Base-by-base conservation (phyloP, 2,888 invertebrate species). In the Monochamus alternatus region DNA sequence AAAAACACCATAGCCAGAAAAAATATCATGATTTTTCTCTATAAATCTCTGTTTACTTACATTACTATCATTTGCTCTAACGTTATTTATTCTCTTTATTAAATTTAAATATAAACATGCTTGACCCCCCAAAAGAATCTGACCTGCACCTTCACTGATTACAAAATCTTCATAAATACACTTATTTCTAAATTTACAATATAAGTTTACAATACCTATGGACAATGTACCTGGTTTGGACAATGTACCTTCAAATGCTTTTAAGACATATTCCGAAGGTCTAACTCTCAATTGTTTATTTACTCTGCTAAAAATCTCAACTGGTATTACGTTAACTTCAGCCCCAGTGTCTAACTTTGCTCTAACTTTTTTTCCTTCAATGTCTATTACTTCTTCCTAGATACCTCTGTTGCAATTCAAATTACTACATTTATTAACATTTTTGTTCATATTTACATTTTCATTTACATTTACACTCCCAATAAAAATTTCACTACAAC, bases 141-240 rank as follows among this genome's bases (percentile, higher is more conserved):
- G 78, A 69, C 31, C 69, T 75, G 76, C 77, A 12, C 74, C 73
- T 5, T 78, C 66, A 43, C 74, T 70, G 10, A 78, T 75, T 3
- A 80, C 76, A 77, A 78, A 80, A 74, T 78, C 78, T 65, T 79
- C 76, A 65, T 67, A 75, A 22, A 74, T 75, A 10, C 58, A 58
- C 9, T 30, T 74, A 70, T 72, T 31, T 55, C 62, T 73, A 66
- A 66, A 76, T 30, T 62, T 74, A 73, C 72, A 74, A 59, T 10
- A 43, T 51, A 78, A 67, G 74, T 78, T 80, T n/a, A 63, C 62
- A n/a, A 75, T 59, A 22, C 80, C 77, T 52, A 78, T 65, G 22
- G 22, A n/a, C n/a, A n/a, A n/a, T n/a, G n/a, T n/a, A n/a, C n/a
- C n/a, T 4, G 77, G 74, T 75, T 76, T 77, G n/a, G 76, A 51